These are phyloP conservation scores for Biston betularia DNA, from an alignment of 2,888 invertebrate species.

Conservation along the genomic window DNA sequence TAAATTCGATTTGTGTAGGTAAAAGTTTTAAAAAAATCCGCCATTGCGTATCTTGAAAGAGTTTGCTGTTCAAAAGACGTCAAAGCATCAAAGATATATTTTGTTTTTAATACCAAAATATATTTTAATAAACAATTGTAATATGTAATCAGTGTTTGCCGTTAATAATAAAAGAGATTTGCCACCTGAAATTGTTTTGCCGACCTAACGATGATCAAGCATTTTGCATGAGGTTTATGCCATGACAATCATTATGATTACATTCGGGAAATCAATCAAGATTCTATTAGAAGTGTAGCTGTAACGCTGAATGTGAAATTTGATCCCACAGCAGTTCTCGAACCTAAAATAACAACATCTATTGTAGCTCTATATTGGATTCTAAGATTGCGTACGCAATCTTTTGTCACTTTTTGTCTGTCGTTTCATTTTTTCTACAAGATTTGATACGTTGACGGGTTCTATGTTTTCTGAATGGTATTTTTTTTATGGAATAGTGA, in stretches of 20 bases:
- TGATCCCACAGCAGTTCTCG: constrained; percentile 62
- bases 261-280: constrained; percentile 43
- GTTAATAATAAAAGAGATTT: neutral
- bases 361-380: constrained; percentile 74
- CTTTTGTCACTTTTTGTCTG: constrained; percentile 63
- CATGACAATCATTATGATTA: constrained; percentile 37
- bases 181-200: constrained; percentile 15
- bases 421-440: constrained; percentile 58
- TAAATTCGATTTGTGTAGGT: too few relatives aligned
- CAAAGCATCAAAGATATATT: too few relatives aligned
- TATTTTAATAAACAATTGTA: neutral
- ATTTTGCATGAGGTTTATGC: constrained; percentile 38
- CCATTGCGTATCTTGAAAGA: too few relatives aligned
- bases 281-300: constrained; percentile 42
- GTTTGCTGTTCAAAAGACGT: too few relatives aligned
- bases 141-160: constrained; percentile 3
- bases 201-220: constrained; percentile 27
- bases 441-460: constrained; percentile 81
- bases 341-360: constrained; percentile 77
- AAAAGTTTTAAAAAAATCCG: too few relatives aligned
- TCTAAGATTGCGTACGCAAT: constrained; percentile 74
- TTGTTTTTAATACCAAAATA: too few relatives aligned
- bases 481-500: constrained; percentile 65
- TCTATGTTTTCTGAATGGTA: constrained; percentile 60
- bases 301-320: constrained; percentile 59